These are phyloP conservation scores for Indicator indicator DNA, from an alignment of 2,113 vertebrate species.

Conservation along the genomic window DNA sequence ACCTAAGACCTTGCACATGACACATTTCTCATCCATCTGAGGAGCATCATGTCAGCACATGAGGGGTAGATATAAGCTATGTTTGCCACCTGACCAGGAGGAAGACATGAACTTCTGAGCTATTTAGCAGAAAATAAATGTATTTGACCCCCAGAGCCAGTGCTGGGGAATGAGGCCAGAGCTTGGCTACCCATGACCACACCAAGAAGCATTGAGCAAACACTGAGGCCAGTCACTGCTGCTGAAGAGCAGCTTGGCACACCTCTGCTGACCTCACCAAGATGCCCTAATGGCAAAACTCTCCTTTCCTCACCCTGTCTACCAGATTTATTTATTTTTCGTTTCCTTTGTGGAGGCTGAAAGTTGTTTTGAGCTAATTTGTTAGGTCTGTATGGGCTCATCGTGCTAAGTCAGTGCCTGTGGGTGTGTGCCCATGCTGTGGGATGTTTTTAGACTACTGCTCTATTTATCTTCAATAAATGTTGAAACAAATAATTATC, in stretches of 20 bases:
- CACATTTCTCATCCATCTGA: not conserved
- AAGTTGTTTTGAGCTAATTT: not conserved
- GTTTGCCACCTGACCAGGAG: not conserved
- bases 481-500: not conserved
- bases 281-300: not conserved
- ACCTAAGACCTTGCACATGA: not conserved
- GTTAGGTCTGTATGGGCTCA: not conserved
- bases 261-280: not conserved
- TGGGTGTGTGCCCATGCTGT: accelerated
- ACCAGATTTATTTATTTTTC: not conserved
- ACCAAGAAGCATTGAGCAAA: accelerated
- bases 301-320: not conserved
- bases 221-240: accelerated
- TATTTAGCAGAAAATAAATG: not conserved
- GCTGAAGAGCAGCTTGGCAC: not conserved
- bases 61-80: not conserved
- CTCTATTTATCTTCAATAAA: not conserved
- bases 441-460: not conserved
- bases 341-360: not conserved
- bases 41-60: too few species aligned
- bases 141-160: not conserved
- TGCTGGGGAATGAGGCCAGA: accelerated
- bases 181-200: too few species aligned
- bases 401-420: not conserved
- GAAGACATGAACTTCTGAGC: not conserved